phyloP scores from a whole-genome alignment of 1,140 invertebrate genomes.

The Drosophila kohkoa region DNA sequence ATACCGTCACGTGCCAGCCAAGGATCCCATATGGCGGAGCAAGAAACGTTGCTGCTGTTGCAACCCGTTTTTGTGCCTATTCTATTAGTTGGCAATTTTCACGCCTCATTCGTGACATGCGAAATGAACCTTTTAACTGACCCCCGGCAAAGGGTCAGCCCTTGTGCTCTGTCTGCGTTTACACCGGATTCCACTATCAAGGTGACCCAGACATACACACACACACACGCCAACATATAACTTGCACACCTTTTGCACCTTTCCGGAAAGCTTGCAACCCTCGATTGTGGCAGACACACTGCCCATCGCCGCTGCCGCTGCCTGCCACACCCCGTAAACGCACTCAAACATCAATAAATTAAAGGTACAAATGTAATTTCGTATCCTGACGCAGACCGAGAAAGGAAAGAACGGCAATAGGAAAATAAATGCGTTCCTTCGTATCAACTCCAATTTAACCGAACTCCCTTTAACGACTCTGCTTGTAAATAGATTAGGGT shows the following conservation, averaged over 20 bases:
- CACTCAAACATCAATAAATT: constrained; percentile 80
- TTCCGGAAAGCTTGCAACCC: constrained; percentile 30
- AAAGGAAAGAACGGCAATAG: constrained; percentile 31
- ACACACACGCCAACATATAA: constrained; percentile 1
- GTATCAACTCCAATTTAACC: constrained; percentile 30
- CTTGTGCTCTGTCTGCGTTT: neutral
- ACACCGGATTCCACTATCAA: constrained; percentile 25
- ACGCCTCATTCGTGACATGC: constrained; percentile 55
- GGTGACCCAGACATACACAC: constrained; percentile 28
- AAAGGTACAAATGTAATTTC: constrained; percentile 81
- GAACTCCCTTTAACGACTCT: constrained; percentile 29
- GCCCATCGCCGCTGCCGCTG: neutral
- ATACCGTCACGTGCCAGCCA: constrained; percentile 34
- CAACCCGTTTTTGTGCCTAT: constrained; percentile 59
- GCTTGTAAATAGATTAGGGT: constrained; percentile 73
- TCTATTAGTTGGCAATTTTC: constrained; percentile 79
- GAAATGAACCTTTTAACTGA: constrained; percentile 67
- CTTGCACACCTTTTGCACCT: constrained; percentile 34
- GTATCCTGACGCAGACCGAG: constrained; percentile 49
- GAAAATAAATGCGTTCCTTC: constrained; percentile 61
- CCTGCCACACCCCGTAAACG: constrained; percentile 60
- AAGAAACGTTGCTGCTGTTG: neutral
- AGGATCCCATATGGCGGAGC: constrained; percentile 8
- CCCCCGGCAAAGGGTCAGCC: constrained; percentile 22
- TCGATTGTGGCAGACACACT: constrained; percentile 21